Evolutionary conservation across 1,140 invertebrate species (phyloP), one percentile per base, ranked within the genome.

Genomic region (Hylaeus volcanicus): DNA sequence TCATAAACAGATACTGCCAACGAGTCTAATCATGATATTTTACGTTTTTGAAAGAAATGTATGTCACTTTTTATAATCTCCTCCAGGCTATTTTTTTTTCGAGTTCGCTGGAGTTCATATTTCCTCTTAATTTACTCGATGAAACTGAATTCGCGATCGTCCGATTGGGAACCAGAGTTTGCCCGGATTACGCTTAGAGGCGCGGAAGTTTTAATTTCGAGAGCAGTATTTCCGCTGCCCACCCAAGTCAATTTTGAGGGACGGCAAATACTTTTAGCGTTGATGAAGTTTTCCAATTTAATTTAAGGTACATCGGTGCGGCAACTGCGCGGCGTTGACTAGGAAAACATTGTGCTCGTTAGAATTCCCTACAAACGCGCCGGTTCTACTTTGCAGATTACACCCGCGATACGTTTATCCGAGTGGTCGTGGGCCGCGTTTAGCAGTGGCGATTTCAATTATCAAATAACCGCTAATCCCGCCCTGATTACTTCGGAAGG

Each of bases 261-360:
- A 58, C 14, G 14, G 70, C 41, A 61, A 72, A 72, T 43, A 61
- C 39, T 72, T 72, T 72, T 61, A 61, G 58, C 9, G 12, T 6
- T 45, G 51, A 12, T 48, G 5, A n/a, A 69, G n/a, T 60, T 76
- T 69, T 39, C 11, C 5, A 69, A 69, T 51, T 76, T 37, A 56
- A 69, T 60, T 69, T 48, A 48, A n/a, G 37, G 37, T 26, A 56
- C 14, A 45, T n/a, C 9, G 12, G 41, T n/a, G 9, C 15, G 5
- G 5, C 60, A 5, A 61, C 14, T 14, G 39, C 15, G 37, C 12
- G 11, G 14, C 37, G n/a, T 43, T 12, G 12, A 55, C 14, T 43
- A 76, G 48, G 15, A 56, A 58, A 76, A 60, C 41, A 41, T 48
- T 45, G 26, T 26, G 43, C 37, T 56, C 9, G 39, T 51, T 64